Percentiles rank a stretch among this genome's conserved stretches.
Evolutionary conservation across 2,888 invertebrate genomes (phyloP).

Genomic region (Caenorhabditis virilis): DNA sequence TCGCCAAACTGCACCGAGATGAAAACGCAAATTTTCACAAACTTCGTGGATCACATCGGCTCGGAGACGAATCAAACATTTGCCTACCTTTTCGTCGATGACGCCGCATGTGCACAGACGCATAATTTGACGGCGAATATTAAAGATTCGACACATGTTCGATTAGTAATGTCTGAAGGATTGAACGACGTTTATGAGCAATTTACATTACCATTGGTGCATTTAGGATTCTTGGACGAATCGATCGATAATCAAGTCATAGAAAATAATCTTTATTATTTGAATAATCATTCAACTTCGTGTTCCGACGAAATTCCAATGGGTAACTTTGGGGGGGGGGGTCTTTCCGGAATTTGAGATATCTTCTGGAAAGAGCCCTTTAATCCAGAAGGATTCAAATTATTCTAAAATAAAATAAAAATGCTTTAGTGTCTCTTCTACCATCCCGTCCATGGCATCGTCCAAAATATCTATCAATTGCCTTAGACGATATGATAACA

Average conservation of each 20-base stretch:
- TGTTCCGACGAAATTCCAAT: constrained; percentile 38
- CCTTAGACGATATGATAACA: constrained; percentile 48
- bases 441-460: constrained; percentile 35
- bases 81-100: constrained; percentile 23
- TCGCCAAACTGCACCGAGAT: constrained; percentile 19
- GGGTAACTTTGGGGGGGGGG: too few species aligned
- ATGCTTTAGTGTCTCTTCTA: constrained; percentile 33
- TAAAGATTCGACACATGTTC: constrained; percentile 32
- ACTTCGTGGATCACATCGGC: constrained; percentile 10
- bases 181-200: constrained; percentile 34
- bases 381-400: too few species aligned
- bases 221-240: constrained; percentile 25
- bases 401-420: too few species aligned
- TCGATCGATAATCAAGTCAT: constrained; percentile 43
- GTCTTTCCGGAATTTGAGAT: too few species aligned
- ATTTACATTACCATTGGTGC: constrained; percentile 26
- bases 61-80: constrained; percentile 21
- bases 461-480: constrained; percentile 44
- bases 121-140: constrained; percentile 19
- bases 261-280: constrained; percentile 27
- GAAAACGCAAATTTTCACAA: constrained; percentile 13
- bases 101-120: constrained; percentile 11
- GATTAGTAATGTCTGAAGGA: constrained; percentile 28
- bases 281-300: constrained; percentile 39
- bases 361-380: too few species aligned